phyloP scores from a whole-genome alignment of 2,888 invertebrate species.

The Saturnia pavonia region DNA sequence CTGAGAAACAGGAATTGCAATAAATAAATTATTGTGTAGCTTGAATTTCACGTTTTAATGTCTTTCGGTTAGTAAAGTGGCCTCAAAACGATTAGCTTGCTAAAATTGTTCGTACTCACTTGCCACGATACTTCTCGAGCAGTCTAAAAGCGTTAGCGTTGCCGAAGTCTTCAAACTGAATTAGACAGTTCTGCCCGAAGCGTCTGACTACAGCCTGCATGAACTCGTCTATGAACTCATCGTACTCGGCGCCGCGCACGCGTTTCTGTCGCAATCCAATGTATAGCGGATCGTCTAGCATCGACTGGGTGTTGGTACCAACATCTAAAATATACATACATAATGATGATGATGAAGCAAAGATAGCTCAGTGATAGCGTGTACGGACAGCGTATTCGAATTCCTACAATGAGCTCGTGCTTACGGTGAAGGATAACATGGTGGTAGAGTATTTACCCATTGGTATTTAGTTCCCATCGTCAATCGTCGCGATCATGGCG shows the following conservation, averaged over 20 bases:
- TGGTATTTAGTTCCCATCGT: too few relatives aligned
- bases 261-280: slow-evolving; percentile 95
- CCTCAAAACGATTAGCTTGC: background rate
- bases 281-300: slow-evolving; percentile 96
- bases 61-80: background rate
- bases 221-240: slow-evolving; percentile 98
- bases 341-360: background rate
- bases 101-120: slow-evolving; percentile 72
- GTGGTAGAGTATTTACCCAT: too few relatives aligned
- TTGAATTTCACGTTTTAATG: too few relatives aligned
- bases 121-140: slow-evolving; percentile 92
- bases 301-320: slow-evolving; percentile 93
- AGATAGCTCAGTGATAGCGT: too few relatives aligned
- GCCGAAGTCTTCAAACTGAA: slow-evolving; percentile 99
- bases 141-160: slow-evolving; percentile 98
- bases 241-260: slow-evolving; percentile 91
- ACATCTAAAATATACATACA: slow-evolving; percentile 81
- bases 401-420: too few relatives aligned
- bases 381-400: too few relatives aligned
- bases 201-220: slow-evolving; percentile 94
- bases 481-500: too few relatives aligned
- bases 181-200: slow-evolving; percentile 92
- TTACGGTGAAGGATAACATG: too few relatives aligned
- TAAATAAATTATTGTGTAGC: too few relatives aligned
- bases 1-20: background rate